Conservation (phyloP, 1,140 invertebrate species). For the Rhopalosiphum maidis region DNA sequence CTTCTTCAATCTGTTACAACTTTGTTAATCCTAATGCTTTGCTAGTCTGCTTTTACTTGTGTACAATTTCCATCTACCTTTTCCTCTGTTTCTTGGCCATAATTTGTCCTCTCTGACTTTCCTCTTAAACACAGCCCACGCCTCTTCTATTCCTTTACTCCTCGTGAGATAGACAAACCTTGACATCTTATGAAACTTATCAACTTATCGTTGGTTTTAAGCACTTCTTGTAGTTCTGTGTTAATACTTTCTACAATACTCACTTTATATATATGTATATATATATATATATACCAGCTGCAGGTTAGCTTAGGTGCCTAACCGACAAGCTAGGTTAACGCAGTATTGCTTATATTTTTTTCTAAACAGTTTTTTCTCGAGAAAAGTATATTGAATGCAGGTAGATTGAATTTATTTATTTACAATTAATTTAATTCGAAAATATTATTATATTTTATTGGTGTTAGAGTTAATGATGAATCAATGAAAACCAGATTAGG, state of each 20-base stretch:
- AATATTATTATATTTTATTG: neutral
- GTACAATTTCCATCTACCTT: neutral
- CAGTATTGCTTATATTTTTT: neutral
- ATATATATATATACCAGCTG: neutral
- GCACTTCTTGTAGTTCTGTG: neutral
- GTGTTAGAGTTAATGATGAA: neutral
- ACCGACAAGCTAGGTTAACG: neutral
- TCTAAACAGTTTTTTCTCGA: neutral
- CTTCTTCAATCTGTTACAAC: neutral
- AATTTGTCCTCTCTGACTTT: neutral
- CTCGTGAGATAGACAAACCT: neutral
- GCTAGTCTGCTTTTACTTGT: neutral
- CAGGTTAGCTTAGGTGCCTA: no score
- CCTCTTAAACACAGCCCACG: neutral
- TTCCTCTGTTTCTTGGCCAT: neutral
- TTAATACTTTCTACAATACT: neutral
- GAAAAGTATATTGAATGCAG: neutral
- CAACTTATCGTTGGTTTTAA: neutral
- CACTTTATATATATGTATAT: neutral
- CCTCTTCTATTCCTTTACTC: neutral
- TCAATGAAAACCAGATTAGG: neutral
- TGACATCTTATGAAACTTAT: conserved; percentile 10
- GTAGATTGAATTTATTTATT: neutral
- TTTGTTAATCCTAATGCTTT: neutral
- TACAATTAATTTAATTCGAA: neutral